Base-by-base conservation (phyloP, 2,888 invertebrate genomes). In the Apoda limacodes region DNA sequence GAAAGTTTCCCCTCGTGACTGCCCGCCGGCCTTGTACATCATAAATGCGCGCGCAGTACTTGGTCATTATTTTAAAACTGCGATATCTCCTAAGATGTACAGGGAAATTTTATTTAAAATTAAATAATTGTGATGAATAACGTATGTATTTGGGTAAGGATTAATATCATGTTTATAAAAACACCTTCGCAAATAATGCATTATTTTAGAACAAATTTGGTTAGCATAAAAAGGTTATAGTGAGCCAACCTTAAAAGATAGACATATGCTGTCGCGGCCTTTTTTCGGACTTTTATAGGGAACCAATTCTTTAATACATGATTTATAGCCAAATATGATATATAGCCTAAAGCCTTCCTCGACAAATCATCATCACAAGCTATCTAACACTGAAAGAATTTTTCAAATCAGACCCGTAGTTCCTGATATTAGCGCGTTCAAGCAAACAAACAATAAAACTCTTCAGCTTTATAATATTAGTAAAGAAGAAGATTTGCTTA, bases 261-360 rank as follows among this genome's bases (percentile, higher is more conserved):
- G 20, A 20, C 20, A 30, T 34, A 26, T 24, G 10, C 9, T 10
- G 19, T 10, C 15, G 24, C 29, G 17, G 12, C 25, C 25, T 30
- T 17, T 38, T 34, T 9, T 13, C 22, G 13, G 13, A 32, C 15
- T 30, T 13, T n/a, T 21, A 32, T 11, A 22, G 7, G 13, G 12
- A 20, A 22, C 39, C 25, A 17, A 17, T 17, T 17, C 17, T 17
- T 5, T 17, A 6, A 6, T 17, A 17, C 7, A 17, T 17, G 17
- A 17, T 17, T 17, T 17, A n/a, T n/a, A n/a, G n/a, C n/a, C n/a
- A n/a, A n/a, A n/a, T n/a, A n/a, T n/a, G n/a, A n/a, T n/a, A n/a
- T n/a, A n/a, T n/a, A n/a, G n/a, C n/a, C n/a, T n/a, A n/a, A n/a
- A n/a, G n/a, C n/a, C n/a, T n/a, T n/a, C n/a, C n/a, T n/a, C n/a